Percentiles rank a stretch among this genome's conserved stretches.
Conservation (phyloP, 2,888 invertebrate species). For the Cryptus armator region DNA sequence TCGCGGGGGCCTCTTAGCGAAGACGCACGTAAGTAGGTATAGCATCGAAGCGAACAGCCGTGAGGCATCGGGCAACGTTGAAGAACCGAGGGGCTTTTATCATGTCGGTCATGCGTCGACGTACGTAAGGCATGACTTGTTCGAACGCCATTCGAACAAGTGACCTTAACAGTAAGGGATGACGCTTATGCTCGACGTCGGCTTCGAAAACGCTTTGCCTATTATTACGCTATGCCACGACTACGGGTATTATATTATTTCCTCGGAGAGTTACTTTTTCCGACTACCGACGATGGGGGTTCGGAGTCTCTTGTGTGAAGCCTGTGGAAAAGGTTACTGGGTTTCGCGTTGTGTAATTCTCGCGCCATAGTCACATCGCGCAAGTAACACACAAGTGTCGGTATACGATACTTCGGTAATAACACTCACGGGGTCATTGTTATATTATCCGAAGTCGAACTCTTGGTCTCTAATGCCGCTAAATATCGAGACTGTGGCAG, state of each 20-base stretch:
- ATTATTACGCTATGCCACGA: constrained; percentile 76
- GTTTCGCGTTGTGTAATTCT: constrained; percentile 79
- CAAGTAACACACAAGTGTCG: not conserved
- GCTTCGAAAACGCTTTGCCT: constrained; percentile 58
- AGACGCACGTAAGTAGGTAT: constrained; percentile 1
- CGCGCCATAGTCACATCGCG: constrained; percentile 37
- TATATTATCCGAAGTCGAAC: constrained; percentile 6
- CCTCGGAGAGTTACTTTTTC: constrained; percentile 40
- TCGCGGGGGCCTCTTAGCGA: constrained; percentile 1
- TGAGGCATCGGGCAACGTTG: constrained; percentile 51
- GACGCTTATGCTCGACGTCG: constrained; percentile 7
- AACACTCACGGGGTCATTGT: not conserved
- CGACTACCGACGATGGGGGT: not conserved
- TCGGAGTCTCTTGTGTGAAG: not conserved
- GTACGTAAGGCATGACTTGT: constrained; percentile 77
- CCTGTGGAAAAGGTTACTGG: constrained; percentile 80
- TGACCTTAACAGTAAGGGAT: constrained; percentile 78
- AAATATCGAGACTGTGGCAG: not conserved
- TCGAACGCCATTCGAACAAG: constrained; percentile 77
- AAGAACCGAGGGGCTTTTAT: constrained; percentile 64
- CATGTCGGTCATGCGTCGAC: constrained; percentile 76
- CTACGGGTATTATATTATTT: constrained; percentile 66
- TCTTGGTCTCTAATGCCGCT: not conserved
- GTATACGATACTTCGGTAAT: not conserved
- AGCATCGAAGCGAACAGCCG: constrained; percentile 8